A percentile compares a stretch with the other conserved stretches of the same genome.
Evolutionary conservation across 2,113 vertebrate species (phyloP).

Genomic region (Dolichotis patagonum): DNA sequence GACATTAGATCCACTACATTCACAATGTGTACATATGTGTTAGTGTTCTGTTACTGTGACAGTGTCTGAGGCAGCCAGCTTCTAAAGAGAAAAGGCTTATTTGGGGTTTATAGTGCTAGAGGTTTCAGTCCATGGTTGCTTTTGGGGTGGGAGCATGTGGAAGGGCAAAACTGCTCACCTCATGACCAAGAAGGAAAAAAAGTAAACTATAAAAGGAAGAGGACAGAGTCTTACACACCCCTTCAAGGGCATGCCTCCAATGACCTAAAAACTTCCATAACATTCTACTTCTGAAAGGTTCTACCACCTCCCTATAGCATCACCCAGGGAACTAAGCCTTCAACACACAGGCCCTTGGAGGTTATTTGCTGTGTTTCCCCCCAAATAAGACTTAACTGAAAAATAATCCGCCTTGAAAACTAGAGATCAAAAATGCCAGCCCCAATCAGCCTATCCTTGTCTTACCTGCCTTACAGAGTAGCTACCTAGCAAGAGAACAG

Average conservation of each 20-base stretch:
- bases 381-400: background rate
- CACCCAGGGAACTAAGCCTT: background rate
- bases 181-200: background rate
- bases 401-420: background rate
- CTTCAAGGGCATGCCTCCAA: background rate
- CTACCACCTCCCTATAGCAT: background rate
- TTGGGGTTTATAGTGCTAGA: background rate
- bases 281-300: background rate
- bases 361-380: background rate
- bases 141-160: background rate
- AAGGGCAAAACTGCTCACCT: background rate
- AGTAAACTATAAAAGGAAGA: background rate
- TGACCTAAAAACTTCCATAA: background rate
- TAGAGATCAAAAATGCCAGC: background rate
- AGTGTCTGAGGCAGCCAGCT: background rate
- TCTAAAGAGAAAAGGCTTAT: background rate
- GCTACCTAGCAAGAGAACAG: background rate
- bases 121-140: background rate
- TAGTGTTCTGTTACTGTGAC: background rate
- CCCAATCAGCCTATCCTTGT: background rate
- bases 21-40: background rate
- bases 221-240: background rate
- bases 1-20: constrained; percentile 26
- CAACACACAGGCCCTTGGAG: background rate
- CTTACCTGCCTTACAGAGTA: background rate